These are phyloP conservation scores for Neolamprologus longior DNA, from an alignment of 2,113 vertebrate species.

Conservation along the genomic window DNA sequence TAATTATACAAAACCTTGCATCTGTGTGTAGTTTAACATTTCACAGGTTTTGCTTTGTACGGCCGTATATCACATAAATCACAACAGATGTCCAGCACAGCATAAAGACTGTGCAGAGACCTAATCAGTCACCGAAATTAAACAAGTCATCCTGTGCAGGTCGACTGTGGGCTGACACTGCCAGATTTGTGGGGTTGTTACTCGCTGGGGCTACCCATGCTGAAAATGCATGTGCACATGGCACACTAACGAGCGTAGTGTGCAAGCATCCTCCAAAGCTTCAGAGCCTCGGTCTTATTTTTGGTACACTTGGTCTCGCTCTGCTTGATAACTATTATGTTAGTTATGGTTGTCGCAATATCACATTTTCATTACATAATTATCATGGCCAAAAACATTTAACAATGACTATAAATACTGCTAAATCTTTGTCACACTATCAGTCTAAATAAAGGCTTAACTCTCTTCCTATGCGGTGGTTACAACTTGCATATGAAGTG, in stretches of 20 bases:
- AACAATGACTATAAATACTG: background rate
- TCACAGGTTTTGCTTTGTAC: background rate
- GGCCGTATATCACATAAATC: background rate
- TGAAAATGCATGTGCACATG: constrained; percentile 41
- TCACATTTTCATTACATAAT: background rate
- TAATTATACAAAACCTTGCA: background rate
- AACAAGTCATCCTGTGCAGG: constrained; percentile 12
- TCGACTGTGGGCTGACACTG: background rate
- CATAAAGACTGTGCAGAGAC: background rate
- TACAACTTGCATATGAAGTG: background rate
- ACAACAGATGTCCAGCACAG: constrained; percentile 34
- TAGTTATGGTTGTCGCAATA: background rate
- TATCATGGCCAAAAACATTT: background rate
- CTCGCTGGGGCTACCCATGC: constrained; percentile 22
- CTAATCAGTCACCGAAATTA: background rate
- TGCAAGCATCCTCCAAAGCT: background rate
- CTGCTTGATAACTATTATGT: background rate
- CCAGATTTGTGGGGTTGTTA: constrained; percentile 7
- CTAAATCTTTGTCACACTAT: background rate
- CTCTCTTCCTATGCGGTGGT: background rate
- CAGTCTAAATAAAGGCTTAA: background rate
- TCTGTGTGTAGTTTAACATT: background rate
- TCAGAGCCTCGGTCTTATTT: background rate
- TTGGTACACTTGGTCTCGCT: background rate
- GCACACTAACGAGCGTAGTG: background rate